phyloP scores from a whole-genome alignment of 2,113 vertebrate species.

The Anser brachyrhynchus region DNA sequence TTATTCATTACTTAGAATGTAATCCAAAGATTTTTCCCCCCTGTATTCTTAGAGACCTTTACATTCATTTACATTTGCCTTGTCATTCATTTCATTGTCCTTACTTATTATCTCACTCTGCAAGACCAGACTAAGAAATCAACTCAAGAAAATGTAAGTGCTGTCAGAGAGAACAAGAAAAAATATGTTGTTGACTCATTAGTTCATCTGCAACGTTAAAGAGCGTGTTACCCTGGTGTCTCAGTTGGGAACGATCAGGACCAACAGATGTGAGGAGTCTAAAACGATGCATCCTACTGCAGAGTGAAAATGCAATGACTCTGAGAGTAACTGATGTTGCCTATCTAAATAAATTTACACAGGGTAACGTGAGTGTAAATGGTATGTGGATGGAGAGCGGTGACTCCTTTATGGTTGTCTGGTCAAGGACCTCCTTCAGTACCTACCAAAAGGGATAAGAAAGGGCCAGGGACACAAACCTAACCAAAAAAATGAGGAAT shows the following conservation, averaged over 20 bases:
- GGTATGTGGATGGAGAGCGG: not conserved
- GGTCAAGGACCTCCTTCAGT: not conserved
- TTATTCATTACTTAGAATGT: not conserved
- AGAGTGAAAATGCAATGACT: not conserved
- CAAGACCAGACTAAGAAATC: not conserved
- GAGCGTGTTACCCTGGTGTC: not conserved
- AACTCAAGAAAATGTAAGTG: not conserved
- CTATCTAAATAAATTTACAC: not conserved
- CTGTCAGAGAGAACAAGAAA: not conserved
- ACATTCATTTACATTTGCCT: not conserved
- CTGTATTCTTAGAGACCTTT: not conserved
- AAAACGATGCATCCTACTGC: not conserved
- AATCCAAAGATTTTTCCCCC: not conserved
- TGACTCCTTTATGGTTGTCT: not conserved
- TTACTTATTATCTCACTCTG: not conserved
- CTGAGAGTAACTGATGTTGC: not conserved
- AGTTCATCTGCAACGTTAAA: not conserved
- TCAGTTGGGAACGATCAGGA: not conserved
- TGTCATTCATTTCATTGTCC: not conserved
- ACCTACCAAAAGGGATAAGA: not conserved
- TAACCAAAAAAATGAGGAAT: not conserved
- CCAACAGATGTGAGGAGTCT: not conserved
- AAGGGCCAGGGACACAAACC: not conserved
- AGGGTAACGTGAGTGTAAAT: not conserved
- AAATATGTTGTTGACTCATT: not conserved